These are phyloP conservation scores for Argyresthia albistria DNA, from an alignment of 2,888 invertebrate genomes.

Conservation along the genomic window DNA sequence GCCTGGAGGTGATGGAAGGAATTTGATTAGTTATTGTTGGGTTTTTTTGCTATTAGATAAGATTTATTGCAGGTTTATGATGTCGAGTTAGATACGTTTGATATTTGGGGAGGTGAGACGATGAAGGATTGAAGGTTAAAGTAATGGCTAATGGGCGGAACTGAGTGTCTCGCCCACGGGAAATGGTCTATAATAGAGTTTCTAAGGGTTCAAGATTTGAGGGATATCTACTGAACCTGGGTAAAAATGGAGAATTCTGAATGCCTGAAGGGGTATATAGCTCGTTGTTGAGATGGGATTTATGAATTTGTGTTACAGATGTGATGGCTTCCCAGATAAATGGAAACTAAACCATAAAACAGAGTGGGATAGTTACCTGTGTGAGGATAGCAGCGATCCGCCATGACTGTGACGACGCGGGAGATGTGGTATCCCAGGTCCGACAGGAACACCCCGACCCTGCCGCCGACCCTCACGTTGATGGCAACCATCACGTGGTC, in stretches of 20 bases:
- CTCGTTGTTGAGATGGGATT: too few relatives aligned
- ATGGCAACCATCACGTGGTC: conserved; percentile 90
- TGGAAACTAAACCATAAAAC: not conserved
- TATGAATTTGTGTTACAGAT: too few relatives aligned
- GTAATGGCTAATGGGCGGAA: not conserved
- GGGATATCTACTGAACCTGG: too few relatives aligned
- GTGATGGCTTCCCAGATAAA: too few relatives aligned
- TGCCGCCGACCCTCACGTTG: conserved; percentile 80
- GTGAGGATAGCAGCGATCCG: conserved; percentile 89
- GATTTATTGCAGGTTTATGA: too few relatives aligned
- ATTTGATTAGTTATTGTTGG: too few relatives aligned
- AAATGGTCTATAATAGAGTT: too few relatives aligned
- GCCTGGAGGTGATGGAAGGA: conserved; percentile 48
- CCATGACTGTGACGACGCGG: conserved; percentile 90
- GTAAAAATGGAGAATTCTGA: too few relatives aligned
- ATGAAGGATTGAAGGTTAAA: not conserved
- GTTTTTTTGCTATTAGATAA: too few relatives aligned
- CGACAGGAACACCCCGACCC: conserved; percentile 84
- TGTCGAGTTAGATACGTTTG: too few relatives aligned
- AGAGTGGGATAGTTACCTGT: conserved; percentile 73
- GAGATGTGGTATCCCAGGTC: conserved; percentile 94
- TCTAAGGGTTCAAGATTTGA: too few relatives aligned
- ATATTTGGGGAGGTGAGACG: not conserved
- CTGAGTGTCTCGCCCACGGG: not conserved
- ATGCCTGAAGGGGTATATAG: too few relatives aligned